Evolutionary conservation across 2,797 vertebrate species (phyloP).

Genomic region (Lepilemur septentrionalis): DNA sequence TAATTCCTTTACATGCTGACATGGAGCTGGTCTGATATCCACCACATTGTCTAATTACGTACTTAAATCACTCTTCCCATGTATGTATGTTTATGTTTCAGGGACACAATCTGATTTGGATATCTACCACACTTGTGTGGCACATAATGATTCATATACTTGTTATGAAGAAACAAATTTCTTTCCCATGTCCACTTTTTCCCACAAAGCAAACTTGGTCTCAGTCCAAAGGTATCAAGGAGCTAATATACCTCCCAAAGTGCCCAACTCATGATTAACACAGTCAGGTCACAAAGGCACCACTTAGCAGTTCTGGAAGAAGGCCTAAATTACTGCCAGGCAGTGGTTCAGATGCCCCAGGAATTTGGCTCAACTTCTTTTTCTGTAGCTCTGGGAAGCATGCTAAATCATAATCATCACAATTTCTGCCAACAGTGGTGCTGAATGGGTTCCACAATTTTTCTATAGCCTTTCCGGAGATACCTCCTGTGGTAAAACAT

Average conservation of each 20-base stretch:
- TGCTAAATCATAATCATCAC: slow-evolving; percentile 46
- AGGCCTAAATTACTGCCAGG: slow-evolving; percentile 44
- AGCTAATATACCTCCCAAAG: slow-evolving; percentile 52
- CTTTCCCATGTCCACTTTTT: not conserved
- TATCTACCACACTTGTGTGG: not conserved
- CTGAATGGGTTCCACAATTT: not conserved
- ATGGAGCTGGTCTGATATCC: not conserved
- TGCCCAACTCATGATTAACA: slow-evolving; percentile 61
- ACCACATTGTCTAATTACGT: not conserved
- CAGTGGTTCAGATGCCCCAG: slow-evolving; percentile 45
- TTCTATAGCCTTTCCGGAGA: slow-evolving; percentile 14
- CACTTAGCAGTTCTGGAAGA: slow-evolving; percentile 69
- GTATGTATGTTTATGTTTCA: not conserved
- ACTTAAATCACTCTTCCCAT: not conserved
- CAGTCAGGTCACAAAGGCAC: slow-evolving; percentile 63
- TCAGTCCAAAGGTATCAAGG: slow-evolving; percentile 41
- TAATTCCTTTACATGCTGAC: not conserved
- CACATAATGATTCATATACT: not conserved
- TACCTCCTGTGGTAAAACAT: not conserved
- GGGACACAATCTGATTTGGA: not conserved
- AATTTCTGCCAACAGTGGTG: slow-evolving; percentile 41
- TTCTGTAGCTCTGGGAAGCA: slow-evolving; percentile 26
- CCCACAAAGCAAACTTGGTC: slow-evolving; percentile 17
- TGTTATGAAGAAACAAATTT: slow-evolving; percentile 37
- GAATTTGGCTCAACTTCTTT: slow-evolving; percentile 55